phyloP scores from a whole-genome alignment of 2,113 vertebrate species.

The Gopherus flavomarginatus region DNA sequence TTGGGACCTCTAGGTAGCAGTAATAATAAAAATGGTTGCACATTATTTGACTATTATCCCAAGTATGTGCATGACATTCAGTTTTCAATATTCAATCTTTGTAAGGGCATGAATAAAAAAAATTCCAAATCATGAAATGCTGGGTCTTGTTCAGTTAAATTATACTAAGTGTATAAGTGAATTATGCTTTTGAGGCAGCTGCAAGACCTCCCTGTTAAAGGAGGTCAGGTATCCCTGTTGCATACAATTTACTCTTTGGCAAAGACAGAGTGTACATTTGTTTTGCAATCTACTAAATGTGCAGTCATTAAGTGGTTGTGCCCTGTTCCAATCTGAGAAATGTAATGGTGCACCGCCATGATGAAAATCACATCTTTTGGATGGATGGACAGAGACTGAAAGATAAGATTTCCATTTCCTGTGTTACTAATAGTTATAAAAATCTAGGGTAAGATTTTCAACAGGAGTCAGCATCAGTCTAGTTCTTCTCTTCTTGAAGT shows the following conservation, averaged over 20 bases:
- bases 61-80: background rate
- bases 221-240: background rate
- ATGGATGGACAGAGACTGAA: background rate
- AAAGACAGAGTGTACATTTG: conserved; percentile 9
- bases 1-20: background rate
- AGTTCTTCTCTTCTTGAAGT: background rate
- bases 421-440: background rate
- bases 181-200: background rate
- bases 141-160: conserved; percentile 7
- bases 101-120: background rate
- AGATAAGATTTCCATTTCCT: background rate
- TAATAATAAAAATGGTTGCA: background rate
- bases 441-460: background rate
- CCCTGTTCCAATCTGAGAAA: background rate
- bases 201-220: conserved; percentile 16
- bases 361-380: background rate
- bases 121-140: background rate
- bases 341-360: background rate
- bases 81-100: background rate
- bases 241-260: conserved; percentile 26
- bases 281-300: conserved; percentile 33
- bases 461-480: background rate
- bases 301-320: conserved; percentile 2
- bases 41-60: background rate
- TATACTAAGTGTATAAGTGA: conserved; percentile 8